Conservation (phyloP, 2,797 vertebrate genomes). For the Glossophaga mutica region DNA sequence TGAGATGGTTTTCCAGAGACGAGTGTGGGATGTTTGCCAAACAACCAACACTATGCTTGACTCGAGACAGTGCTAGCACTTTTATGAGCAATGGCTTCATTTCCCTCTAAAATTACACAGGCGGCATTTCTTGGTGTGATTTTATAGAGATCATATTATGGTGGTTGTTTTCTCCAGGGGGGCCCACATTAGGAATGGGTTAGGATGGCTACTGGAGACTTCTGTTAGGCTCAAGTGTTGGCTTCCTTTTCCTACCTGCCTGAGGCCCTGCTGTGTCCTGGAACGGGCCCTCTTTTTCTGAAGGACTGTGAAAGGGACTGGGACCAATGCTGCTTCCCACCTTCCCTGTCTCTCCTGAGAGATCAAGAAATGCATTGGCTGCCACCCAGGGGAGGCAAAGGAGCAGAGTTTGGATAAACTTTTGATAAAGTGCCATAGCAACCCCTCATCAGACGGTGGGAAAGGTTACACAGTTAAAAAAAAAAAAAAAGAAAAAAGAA, state of each 20-base stretch:
- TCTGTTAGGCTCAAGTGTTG: neutral
- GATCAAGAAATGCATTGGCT: neutral
- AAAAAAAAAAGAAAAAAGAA: slow-evolving; percentile 60
- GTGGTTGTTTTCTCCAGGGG: slow-evolving; percentile 39
- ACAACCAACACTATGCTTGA: neutral
- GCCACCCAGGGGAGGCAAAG: neutral
- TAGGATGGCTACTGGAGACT: neutral
- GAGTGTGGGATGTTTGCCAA: slow-evolving; percentile 33
- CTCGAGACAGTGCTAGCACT: slow-evolving; percentile 45
- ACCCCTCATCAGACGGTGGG: slow-evolving; percentile 76
- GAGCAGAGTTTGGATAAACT: slow-evolving; percentile 78
- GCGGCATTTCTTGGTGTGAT: slow-evolving; percentile 54
- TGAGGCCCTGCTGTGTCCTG: neutral
- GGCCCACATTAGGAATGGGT: slow-evolving; percentile 23
- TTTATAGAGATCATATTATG: slow-evolving; percentile 44
- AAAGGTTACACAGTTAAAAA: slow-evolving; percentile 83
- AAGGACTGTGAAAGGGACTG: neutral
- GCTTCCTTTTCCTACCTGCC: neutral
- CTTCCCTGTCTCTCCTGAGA: neutral
- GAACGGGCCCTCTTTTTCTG: neutral
- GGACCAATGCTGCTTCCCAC: neutral
- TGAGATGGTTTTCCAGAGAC: slow-evolving; percentile 27
- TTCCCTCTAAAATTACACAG: slow-evolving; percentile 63
- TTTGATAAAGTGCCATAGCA: slow-evolving; percentile 77
- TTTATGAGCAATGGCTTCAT: slow-evolving; percentile 70